Percentiles rank a stretch among this genome's conserved stretches.
Conservation (phyloP, 1,140 invertebrate species). For the Cardiocondyla obscurior region DNA sequence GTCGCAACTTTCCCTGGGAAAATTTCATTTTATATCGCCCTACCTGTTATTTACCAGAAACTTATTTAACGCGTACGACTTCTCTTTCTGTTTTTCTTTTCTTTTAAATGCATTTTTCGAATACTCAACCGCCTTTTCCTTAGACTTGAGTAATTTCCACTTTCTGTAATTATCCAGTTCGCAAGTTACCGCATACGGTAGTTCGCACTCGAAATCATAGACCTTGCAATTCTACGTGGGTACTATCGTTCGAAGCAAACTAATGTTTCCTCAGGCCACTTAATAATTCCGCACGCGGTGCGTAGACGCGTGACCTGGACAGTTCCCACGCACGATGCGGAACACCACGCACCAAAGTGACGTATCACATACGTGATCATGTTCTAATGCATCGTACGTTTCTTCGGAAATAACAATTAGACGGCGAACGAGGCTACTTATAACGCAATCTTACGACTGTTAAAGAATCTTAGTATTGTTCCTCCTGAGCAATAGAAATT, state of each 20-base stretch:
- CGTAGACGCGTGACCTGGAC: slow-evolving; percentile 72
- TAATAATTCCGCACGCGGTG: slow-evolving; percentile 66
- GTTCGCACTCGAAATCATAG: slow-evolving; percentile 32
- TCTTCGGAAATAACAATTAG: slow-evolving; percentile 70
- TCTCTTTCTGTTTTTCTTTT: too few species aligned
- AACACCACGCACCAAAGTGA: slow-evolving; percentile 67
- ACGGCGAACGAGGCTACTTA: slow-evolving; percentile 52
- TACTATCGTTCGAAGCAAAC: slow-evolving; percentile 35
- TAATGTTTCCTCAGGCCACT: slow-evolving; percentile 59
- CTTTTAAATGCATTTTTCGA: neutral
- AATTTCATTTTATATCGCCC: neutral
- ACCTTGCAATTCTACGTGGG: slow-evolving; percentile 16
- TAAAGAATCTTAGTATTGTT: neutral
- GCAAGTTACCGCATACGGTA: neutral
- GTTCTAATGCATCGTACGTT: slow-evolving; percentile 71
- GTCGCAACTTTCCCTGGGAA: neutral
- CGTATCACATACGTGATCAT: slow-evolving; percentile 72
- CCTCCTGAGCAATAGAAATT: neutral
- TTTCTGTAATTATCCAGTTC: neutral
- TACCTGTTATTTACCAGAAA: neutral
- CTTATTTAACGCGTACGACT: neutral
- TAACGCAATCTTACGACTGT: slow-evolving; percentile 13
- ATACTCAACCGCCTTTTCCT: too few species aligned
- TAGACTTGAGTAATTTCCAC: neutral
- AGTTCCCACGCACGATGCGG: slow-evolving; percentile 72